These are phyloP conservation scores for Philonicus albiceps DNA, from an alignment of 2,888 invertebrate species.

Conservation along the genomic window DNA sequence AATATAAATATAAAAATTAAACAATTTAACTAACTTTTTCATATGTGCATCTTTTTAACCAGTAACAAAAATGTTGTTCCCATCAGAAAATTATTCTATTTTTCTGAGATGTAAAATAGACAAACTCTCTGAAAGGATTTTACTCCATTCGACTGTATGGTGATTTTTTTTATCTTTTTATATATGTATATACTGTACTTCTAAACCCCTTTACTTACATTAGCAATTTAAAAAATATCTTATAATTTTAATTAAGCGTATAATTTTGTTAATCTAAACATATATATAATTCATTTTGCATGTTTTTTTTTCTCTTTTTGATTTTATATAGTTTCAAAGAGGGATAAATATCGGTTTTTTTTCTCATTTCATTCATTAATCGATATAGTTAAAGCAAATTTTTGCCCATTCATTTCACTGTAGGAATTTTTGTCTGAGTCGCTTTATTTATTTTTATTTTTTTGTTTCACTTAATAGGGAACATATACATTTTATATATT, in stretches of 20 bases:
- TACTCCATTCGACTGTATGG: background rate
- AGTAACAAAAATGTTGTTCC: background rate
- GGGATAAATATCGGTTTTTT: constrained; percentile 1
- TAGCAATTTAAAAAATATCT: constrained; percentile 41
- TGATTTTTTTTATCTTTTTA: background rate
- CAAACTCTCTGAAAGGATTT: background rate
- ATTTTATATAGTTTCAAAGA: constrained; percentile 7
- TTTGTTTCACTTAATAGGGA: background rate
- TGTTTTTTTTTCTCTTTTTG: background rate
- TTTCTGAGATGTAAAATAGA: background rate
- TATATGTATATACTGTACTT: constrained; percentile 4
- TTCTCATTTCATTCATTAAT: background rate
- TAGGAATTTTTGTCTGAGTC: background rate
- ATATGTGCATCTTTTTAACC: background rate
- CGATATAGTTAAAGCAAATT: constrained; percentile 1
- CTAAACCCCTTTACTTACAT: background rate
- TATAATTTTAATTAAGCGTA: constrained; percentile 48
- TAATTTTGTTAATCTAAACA: constrained; percentile 40
- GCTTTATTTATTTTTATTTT: background rate
- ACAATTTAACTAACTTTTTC: background rate
- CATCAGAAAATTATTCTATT: background rate
- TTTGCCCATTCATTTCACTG: background rate
- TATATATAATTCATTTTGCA: background rate
- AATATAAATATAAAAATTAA: background rate
- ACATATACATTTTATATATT: background rate